phyloP scores from a whole-genome alignment of 2,888 invertebrate genomes.

The Ganaspis brasiliensis region DNA sequence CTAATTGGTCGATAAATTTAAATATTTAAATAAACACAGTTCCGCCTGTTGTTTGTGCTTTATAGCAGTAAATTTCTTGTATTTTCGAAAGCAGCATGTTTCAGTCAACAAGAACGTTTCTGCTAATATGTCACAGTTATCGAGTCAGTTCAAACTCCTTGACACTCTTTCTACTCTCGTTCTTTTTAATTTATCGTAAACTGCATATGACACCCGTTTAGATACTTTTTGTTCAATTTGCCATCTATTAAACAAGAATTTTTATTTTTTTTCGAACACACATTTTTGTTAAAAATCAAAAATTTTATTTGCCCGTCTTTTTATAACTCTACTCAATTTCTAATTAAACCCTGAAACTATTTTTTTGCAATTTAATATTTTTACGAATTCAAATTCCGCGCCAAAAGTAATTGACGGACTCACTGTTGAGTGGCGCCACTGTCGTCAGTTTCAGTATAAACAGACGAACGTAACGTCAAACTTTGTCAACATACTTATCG shows the following conservation, averaged over 20 bases:
- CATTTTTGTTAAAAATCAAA: too few species aligned
- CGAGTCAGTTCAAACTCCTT: conserved; percentile 7
- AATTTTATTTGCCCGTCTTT: too few species aligned
- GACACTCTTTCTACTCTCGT: conserved; percentile 6
- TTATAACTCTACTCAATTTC: too few species aligned
- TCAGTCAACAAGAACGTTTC: conserved; percentile 12
- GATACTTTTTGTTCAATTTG: conserved; percentile 13
- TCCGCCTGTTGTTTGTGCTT: conserved; percentile 9
- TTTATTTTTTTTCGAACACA: too few species aligned
- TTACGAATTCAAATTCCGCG: too few species aligned
- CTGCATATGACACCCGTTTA: conserved; percentile 5
- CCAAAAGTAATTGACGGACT: too few species aligned
- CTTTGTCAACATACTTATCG: too few species aligned
- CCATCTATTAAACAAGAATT: neutral
- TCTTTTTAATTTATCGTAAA: conserved; percentile 15
- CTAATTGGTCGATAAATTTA: conserved; percentile 20
- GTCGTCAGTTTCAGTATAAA: too few species aligned
- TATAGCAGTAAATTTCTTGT: conserved; percentile 8
- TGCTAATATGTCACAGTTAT: conserved; percentile 29
- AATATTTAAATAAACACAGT: neutral
- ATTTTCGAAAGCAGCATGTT: conserved; percentile 22
- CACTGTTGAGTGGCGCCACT: too few species aligned
- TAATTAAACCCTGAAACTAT: too few species aligned
- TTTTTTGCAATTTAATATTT: too few species aligned
- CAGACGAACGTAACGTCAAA: too few species aligned